phyloP scores from a whole-genome alignment of 2,888 invertebrate genomes.

The Dione vanillae region DNA sequence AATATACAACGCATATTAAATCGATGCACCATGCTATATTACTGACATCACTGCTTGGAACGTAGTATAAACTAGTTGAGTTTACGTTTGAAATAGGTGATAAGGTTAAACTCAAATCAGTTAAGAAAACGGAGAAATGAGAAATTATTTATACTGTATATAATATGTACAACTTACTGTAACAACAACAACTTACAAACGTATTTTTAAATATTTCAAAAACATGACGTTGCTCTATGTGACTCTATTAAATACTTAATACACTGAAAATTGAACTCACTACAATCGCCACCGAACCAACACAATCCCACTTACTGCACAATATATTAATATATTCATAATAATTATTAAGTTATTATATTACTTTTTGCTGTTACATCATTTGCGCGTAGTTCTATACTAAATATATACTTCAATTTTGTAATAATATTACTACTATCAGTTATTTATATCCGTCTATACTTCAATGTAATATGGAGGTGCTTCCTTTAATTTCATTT shows the following conservation, averaged over 20 bases:
- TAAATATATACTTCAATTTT: not conserved
- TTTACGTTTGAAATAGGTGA: not conserved
- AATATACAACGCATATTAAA: constrained; percentile 22
- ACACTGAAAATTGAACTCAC: too few relatives aligned
- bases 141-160: too few relatives aligned
- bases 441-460: not conserved
- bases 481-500: too few relatives aligned
- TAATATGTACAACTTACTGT: too few relatives aligned
- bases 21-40: constrained; percentile 5
- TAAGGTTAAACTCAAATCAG: not conserved
- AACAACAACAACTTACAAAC: too few relatives aligned
- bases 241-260: too few relatives aligned
- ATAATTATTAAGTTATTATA: not conserved
- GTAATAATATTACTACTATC: not conserved
- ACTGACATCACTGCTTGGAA: constrained; percentile 19
- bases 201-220: too few relatives aligned
- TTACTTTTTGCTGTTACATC: not conserved
- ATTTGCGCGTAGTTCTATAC: not conserved
- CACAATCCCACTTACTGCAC: too few relatives aligned
- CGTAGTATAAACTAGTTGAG: constrained; percentile 1
- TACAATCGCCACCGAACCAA: too few relatives aligned
- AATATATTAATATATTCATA: not conserved
- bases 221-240: too few relatives aligned
- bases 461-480: too few relatives aligned
- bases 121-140: too few relatives aligned